These are phyloP conservation scores for Isaurus tuberculatus DNA, from an alignment of 92 coral and sea anemone genomes.

Conservation along the genomic window DNA sequence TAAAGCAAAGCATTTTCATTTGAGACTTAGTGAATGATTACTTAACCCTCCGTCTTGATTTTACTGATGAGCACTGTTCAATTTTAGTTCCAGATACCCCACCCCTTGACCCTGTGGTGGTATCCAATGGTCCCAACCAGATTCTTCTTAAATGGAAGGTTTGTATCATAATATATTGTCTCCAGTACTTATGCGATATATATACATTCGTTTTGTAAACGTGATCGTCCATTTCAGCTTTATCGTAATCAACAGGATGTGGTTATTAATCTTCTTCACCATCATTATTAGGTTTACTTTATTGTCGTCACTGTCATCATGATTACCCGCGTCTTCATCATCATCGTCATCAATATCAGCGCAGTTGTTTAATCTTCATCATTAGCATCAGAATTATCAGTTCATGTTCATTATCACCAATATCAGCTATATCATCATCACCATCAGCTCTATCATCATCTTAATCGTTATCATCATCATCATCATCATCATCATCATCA, in stretches of 20 bases:
- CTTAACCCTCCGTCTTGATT: no score
- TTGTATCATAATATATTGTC: neutral
- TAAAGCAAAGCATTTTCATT: neutral
- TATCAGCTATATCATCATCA: no score
- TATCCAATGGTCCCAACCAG: conserved; percentile 88
- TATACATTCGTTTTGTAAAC: neutral
- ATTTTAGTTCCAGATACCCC: conserved; percentile 71
- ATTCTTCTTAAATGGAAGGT: conserved; percentile 94
- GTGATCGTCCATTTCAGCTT: no score
- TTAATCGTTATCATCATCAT: no score
- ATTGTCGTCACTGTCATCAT: no score
- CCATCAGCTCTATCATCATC: no score
- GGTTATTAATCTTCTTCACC: no score
- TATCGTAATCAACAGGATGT: no score
- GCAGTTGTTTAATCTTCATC: neutral
- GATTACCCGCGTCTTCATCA: no score
- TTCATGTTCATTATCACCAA: neutral
- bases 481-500: no score
- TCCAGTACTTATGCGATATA: neutral
- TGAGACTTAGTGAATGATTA: neutral
- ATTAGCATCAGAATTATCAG: neutral
- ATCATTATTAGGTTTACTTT: no score
- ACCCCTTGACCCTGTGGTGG: conserved; percentile 67
- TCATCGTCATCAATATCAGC: neutral
- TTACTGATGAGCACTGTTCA: neutral